Evolutionary conservation across 2,113 vertebrate genomes (phyloP), one percentile per base, ranked within the genome.

Genomic region (Carassius gibelio): DNA sequence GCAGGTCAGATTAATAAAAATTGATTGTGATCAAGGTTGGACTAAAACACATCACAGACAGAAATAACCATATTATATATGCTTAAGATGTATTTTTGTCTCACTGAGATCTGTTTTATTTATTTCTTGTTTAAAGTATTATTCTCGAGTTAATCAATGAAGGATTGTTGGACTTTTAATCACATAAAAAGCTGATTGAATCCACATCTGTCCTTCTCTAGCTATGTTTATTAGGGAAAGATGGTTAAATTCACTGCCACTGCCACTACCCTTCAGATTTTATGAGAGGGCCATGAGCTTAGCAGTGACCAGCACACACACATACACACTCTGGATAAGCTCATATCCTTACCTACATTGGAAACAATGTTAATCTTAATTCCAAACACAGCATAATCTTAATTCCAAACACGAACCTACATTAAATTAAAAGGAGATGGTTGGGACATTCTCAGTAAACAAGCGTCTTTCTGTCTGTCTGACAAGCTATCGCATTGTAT

Each of bases 331-430:
- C 77, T 66, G 78, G 86, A 91, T 83, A 90, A 83, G 82, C 87
- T 91, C 82, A 91, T 89, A 86, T 82, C 62, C 87, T 88, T 83
- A 88, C 87, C 83, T 86, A 87, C 75, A 84, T 64, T 91, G 89
- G 90, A 93, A 93, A 93, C 90, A 89, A 92, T 90, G 88, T 88
- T 91, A 84, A 91, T 92, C 89, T 91, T 83, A 86, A 84, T 59
- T 85, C n/a, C 88, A 93, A 89, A 86, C 89, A 90, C 93, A 90
- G 42, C 52, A 78, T 77, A 23, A 66, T 78, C 89, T 91, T 83
- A 86, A 84, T 59, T 85, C n/a, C 88, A 93, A 89, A 86, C 89
- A 90, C 93, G 64, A 75, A 48, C 23, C 17, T 30, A 82, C 75
- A 89, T 92, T 91, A 91, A 86, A 86, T 82, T 88, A 90, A 21